These are phyloP conservation scores for Cinclus cinclus DNA, from an alignment of 2,113 vertebrate species.

Conservation along the genomic window DNA sequence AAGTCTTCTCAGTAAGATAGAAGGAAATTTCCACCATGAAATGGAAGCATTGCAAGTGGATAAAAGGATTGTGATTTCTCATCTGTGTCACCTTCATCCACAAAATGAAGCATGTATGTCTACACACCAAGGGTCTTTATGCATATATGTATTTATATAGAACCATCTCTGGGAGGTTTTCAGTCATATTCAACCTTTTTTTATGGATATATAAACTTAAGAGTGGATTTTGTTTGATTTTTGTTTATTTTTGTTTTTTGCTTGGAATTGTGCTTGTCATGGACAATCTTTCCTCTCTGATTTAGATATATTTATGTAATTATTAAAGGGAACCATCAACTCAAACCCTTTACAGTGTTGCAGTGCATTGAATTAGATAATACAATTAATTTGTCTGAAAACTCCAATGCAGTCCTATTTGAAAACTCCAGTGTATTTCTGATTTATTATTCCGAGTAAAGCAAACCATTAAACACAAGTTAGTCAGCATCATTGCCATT, in stretches of 20 bases:
- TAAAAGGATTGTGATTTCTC: not conserved
- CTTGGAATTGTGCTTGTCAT: not conserved
- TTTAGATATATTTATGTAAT: not conserved
- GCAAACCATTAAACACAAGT: not conserved
- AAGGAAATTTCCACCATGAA: not conserved
- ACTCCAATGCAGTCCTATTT: not conserved
- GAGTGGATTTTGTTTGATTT: rapidly evolving
- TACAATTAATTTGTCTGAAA: not conserved
- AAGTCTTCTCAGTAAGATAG: not conserved
- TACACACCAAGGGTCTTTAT: not conserved
- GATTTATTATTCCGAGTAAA: not conserved
- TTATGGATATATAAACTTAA: not conserved
- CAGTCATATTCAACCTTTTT: not conserved
- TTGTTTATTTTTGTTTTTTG: not conserved
- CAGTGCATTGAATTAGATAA: not conserved
- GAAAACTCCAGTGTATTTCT: not conserved
- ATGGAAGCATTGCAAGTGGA: not conserved
- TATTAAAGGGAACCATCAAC: not conserved
- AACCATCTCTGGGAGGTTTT: not conserved
- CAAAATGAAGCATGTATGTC: not conserved
- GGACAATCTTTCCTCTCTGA: not conserved
- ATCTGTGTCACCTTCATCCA: not conserved
- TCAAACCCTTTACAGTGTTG: not conserved
- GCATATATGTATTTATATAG: not conserved
- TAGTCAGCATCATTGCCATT: not conserved